These are phyloP conservation scores for Lepidurus couesii DNA, from an alignment of 1,140 invertebrate genomes.

Conservation along the genomic window DNA sequence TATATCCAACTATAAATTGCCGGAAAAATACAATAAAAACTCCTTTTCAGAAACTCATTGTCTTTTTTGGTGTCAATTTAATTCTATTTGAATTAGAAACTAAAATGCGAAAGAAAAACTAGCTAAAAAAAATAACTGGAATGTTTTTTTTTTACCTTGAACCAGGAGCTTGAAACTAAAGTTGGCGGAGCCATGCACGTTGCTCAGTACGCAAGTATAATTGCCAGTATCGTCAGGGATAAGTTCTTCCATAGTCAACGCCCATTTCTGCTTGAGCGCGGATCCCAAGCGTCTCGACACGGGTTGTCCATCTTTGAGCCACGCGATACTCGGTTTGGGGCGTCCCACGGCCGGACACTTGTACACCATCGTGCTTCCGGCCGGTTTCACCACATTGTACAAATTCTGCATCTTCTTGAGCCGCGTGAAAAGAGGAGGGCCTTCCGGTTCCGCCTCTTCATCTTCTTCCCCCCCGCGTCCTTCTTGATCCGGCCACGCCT, in stretches of 20 bases:
- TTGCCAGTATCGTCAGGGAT: constrained; percentile 70
- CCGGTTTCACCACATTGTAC: constrained; percentile 53
- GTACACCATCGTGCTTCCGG: constrained; percentile 58
- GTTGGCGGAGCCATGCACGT: constrained; percentile 66
- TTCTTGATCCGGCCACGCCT: background rate
- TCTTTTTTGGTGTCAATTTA: constrained; percentile 25
- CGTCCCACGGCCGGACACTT: constrained; percentile 63
- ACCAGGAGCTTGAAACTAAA: constrained; percentile 66
- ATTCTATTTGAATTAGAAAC: constrained; percentile 7
- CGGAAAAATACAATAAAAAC: constrained; percentile 29
- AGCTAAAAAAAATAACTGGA: constrained; percentile 29
- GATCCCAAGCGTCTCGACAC: constrained; percentile 55
- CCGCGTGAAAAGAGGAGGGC: constrained; percentile 48
- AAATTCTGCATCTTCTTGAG: constrained; percentile 48
- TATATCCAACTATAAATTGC: constrained; percentile 17
- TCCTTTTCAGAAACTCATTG: no score
- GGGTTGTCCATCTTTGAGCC: constrained; percentile 64
- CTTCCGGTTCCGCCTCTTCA: constrained; percentile 19
- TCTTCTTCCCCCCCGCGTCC: constrained; percentile 28
- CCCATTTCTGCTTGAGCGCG: constrained; percentile 58
- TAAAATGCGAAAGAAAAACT: background rate
- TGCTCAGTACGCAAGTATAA: constrained; percentile 80
- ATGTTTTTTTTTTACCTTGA: constrained; percentile 55
- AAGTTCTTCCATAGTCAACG: constrained; percentile 64
- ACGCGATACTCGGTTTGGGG: constrained; percentile 68